Base-by-base conservation (phyloP, 1,140 invertebrate species). In the Cydia splendana region DNA sequence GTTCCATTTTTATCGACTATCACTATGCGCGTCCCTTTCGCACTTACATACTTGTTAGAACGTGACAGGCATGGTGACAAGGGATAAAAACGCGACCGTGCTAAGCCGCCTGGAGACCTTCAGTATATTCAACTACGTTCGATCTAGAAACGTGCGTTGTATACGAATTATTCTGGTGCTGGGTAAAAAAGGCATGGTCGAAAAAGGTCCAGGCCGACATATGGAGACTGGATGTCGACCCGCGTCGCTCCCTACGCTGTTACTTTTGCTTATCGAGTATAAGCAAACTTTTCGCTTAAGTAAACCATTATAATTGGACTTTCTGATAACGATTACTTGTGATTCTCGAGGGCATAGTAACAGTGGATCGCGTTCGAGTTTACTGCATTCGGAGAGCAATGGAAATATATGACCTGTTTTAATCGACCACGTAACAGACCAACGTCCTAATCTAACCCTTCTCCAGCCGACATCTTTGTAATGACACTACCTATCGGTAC, bases 361-460 rank as follows among this genome's bases (percentile, higher is more conserved):
- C 7, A 62, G 6, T 20, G 57, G 57, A 7, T 12, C 6, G 20
- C 10, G 7, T 18, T 57, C 53, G 20, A 62, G 2, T 62, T 20
- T 5, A n/a, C 2, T 10, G 20, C 20, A 0, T 24, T 62, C 20
- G 20, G 20, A 18, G 18, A 62, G 20, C 57, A 57, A 18, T 9
- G 57, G 9, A 2, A 62, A 62, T 62, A 62, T 62, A 20, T 10
- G 57, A 62, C 18, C 38, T 28, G 15, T 45, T 71, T 71, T 71
- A 71, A 45, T 71, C 67, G 67, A 71, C 67, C 67, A 71, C 67
- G 67, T 71, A 71, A 71, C 67, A 42, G 15, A 71, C 67, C 67
- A 30, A 71, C 67, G 67, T 71, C 34, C 67, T 71, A 71, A 71
- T 71, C 67, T 71, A 71, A 71, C 67, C 67, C 67, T 71, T 71